Evolutionary conservation across 2,888 invertebrate species (phyloP), one percentile per base, ranked within the genome.

Genomic region (Philonicus albiceps): DNA sequence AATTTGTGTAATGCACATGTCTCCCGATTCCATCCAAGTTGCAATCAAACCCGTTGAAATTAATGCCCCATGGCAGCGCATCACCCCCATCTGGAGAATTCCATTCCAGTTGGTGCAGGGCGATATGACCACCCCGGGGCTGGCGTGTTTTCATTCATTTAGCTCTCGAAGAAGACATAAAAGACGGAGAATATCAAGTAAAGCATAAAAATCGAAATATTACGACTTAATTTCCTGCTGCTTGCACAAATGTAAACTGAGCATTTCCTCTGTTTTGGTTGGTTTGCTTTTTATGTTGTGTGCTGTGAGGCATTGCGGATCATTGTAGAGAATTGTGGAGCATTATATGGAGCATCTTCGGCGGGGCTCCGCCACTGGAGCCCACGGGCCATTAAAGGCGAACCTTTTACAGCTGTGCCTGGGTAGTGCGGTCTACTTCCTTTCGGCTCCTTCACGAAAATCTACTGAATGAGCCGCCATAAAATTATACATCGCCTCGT

Each of bases 381-480:
- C 64, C 64, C 27, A 27, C 49, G 11, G 27, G 53, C 78, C 78
- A 78, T 78, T 78, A 78, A 40, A 64, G 27, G 49, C 31, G 22
- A 49, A 78, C 49, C 78, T 78, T 78, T 78, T 78, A 78, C n/a
- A 13, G 78, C 30, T 78, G 43, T 78, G 78, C 49, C 22, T 78
- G 76, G 37, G 2, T 55, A 6, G 64, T 11, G 22, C 2, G 27
- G 8, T 64, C 19, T 64, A 6, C 16, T 53, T 53, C 53, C 53
- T 13, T 43, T 43, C 40, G 3, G 16, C 40, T 43, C 40, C 40
- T 13, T 16, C 78, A 27, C 22, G 27, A 27, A 49, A 27, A 27
- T 5, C 37, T 27, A 78, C 16, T 76, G 49, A 64, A 78, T 49
- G 49, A 49, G 49, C 13, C 22, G n/a, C 49, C 78, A 43, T 78